A percentile compares a stretch with the other conserved stretches of the same genome.
Evolutionary conservation across 2,888 invertebrate genomes (phyloP).

Genomic region (Embidobia sp.): DNA sequence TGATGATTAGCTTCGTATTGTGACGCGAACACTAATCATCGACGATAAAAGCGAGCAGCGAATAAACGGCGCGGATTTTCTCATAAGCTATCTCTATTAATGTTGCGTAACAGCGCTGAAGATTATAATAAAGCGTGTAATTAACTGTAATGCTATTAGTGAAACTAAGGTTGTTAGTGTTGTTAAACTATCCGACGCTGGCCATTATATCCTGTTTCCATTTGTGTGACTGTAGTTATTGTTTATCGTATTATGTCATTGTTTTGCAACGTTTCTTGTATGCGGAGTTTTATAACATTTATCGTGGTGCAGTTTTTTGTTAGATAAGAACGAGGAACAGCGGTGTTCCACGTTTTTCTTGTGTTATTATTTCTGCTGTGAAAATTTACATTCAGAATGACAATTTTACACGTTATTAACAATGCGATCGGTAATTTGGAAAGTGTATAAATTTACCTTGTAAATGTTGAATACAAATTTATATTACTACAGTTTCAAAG

Average conservation of each 20-base stretch:
- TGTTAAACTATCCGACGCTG: constrained; percentile 13
- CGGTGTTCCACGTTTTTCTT: no score
- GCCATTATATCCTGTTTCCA: constrained; percentile 1
- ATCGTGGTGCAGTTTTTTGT: no score
- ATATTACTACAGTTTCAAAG: no score
- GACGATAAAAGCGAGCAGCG: constrained; percentile 35
- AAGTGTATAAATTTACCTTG: no score
- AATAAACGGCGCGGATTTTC: constrained; percentile 40
- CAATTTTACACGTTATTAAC: no score
- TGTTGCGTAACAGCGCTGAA: constrained; percentile 25
- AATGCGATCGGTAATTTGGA: no score
- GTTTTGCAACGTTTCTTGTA: no score
- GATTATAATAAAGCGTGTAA: constrained; percentile 36
- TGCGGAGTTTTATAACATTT: no score
- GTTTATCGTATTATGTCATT: constrained; percentile 14
- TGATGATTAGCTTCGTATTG: constrained; percentile 36
- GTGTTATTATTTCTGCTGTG: no score
- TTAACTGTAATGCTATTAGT: constrained; percentile 32
- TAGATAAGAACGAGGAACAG: no score
- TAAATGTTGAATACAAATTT: no score
- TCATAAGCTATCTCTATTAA: constrained; percentile 27
- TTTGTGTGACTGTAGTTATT: neutral
- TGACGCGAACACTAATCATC: constrained; percentile 45
- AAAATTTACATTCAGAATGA: no score
- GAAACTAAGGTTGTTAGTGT: constrained; percentile 20